These are phyloP conservation scores for Alentia gelatinosa DNA, from an alignment of 2,888 invertebrate genomes.

Conservation along the genomic window DNA sequence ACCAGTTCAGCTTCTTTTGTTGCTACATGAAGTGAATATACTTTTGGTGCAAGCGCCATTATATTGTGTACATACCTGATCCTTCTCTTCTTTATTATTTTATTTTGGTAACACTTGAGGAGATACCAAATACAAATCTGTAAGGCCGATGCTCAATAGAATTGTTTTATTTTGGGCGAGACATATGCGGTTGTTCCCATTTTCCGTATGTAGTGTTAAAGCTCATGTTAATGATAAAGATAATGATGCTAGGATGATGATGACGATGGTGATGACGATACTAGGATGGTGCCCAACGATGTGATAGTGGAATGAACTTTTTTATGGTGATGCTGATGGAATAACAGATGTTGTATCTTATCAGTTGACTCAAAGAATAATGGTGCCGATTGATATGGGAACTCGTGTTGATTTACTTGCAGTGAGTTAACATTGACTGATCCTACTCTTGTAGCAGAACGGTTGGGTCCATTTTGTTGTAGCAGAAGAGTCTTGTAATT, in stretches of 20 bases:
- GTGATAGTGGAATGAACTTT: slow-evolving; percentile 39
- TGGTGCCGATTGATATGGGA: background rate
- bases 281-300: no score
- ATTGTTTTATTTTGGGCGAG: background rate
- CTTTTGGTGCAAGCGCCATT: slow-evolving; percentile 33
- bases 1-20: background rate
- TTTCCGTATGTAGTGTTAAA: background rate
- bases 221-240: background rate
- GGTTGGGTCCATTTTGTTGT: background rate
- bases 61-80: slow-evolving; percentile 26
- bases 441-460: no score
- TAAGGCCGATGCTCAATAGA: slow-evolving; percentile 39
- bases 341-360: background rate
- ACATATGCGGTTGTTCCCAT: slow-evolving; percentile 22
- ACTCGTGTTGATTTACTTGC: background rate
- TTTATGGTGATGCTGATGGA: background rate
- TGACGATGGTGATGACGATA: no score
- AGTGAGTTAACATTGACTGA: background rate
- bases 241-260: no score
- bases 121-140: slow-evolving; percentile 2
- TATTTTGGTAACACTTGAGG: slow-evolving; percentile 15
- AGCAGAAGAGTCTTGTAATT: background rate
- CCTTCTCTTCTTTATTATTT: background rate
- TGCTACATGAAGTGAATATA: slow-evolving; percentile 18
- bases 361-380: background rate